A percentile compares a stretch with the other conserved stretches of the same genome.
Conservation (phyloP, 2,113 vertebrate genomes). For the Halichoeres trimaculatus region DNA sequence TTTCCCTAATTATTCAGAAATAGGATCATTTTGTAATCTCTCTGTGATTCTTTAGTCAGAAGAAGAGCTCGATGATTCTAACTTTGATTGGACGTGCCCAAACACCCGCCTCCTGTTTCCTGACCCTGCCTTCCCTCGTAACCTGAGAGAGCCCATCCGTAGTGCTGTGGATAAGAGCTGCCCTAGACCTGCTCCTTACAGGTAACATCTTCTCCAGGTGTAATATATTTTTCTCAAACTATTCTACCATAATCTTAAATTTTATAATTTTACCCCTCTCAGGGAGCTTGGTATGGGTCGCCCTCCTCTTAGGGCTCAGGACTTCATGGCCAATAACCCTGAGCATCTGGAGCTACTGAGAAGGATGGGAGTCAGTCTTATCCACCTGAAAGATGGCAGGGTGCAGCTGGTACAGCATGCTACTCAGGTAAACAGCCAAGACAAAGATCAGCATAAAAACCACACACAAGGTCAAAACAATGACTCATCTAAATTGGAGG, state of each 20-base stretch:
- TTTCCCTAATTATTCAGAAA: background rate
- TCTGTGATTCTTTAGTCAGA: slow-evolving; percentile 51
- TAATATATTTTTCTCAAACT: background rate
- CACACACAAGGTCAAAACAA: background rate
- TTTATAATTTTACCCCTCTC: background rate
- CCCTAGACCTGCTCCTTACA: slow-evolving; percentile 82
- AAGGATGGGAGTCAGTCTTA: slow-evolving; percentile 98
- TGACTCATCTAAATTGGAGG: too few relatives aligned
- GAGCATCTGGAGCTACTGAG: slow-evolving; percentile 97
- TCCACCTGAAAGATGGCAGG: slow-evolving; percentile 97
- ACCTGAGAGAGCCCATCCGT: slow-evolving; percentile 95
- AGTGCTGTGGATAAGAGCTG: slow-evolving; percentile 97
- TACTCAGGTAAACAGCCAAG: slow-evolving; percentile 86
- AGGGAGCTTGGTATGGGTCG: slow-evolving; percentile 86
- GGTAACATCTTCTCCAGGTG: slow-evolving; percentile 51
- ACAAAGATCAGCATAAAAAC: background rate
- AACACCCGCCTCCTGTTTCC: slow-evolving; percentile 98
- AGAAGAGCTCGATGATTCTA: slow-evolving; percentile 94
- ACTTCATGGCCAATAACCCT: slow-evolving; percentile 98
- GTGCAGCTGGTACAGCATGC: slow-evolving; percentile 98
- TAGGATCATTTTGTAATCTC: background rate
- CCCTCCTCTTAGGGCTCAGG: slow-evolving; percentile 93
- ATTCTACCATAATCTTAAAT: background rate
- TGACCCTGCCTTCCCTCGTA: slow-evolving; percentile 93
- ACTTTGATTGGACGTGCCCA: slow-evolving; percentile 98